A percentile compares a stretch with the other conserved stretches of the same genome.
Conservation (phyloP, 2,113 vertebrate species). For the Crotophaga sulcirostris region DNA sequence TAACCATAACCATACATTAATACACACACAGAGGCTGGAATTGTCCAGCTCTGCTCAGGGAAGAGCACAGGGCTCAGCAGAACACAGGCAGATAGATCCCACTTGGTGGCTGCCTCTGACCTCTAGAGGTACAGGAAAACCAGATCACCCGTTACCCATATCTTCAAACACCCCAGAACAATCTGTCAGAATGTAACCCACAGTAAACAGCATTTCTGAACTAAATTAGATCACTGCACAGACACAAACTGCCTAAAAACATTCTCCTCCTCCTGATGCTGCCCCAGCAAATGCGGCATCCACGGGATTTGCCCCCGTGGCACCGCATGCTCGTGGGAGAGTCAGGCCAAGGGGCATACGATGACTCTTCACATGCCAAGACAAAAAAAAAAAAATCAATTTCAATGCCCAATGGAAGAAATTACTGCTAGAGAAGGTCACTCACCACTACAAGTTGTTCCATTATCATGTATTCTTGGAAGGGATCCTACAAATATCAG, state of each 20-base stretch:
- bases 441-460: constrained; percentile 10
- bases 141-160: no score
- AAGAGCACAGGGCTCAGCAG: neutral
- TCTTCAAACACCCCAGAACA: neutral
- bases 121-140: neutral
- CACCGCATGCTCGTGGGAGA: constrained; percentile 29
- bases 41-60: neutral
- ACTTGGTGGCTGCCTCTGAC: neutral
- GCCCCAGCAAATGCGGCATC: neutral
- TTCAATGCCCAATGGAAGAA: constrained; percentile 66
- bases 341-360: constrained; percentile 49
- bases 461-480: constrained; percentile 10
- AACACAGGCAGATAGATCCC: neutral
- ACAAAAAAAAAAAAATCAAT: constrained; percentile 73
- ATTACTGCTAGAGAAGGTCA: constrained; percentile 68
- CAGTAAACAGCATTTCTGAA: neutral
- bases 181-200: neutral
- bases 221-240: neutral
- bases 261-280: neutral
- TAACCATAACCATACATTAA: neutral
- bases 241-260: neutral
- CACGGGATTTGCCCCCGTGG: neutral
- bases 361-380: constrained; percentile 49
- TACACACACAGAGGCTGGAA: neutral
- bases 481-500: constrained; percentile 48